A percentile compares a stretch with the other conserved stretches of the same genome.
These are phyloP conservation scores for Anoplopoma fimbria DNA, from an alignment of 2,113 vertebrate species.

Conservation along the genomic window DNA sequence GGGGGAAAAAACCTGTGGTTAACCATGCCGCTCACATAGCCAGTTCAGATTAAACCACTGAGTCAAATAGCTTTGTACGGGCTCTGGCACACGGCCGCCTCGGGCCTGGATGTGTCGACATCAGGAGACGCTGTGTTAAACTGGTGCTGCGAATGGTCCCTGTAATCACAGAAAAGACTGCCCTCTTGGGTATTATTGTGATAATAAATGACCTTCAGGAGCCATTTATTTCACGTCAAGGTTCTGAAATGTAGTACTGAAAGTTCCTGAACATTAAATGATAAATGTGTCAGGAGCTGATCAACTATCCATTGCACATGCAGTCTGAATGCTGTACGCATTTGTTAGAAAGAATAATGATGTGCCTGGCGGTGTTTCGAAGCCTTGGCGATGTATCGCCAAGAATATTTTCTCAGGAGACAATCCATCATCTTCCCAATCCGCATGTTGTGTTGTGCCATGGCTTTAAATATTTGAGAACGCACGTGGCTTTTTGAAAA, in stretches of 20 bases:
- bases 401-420: background rate
- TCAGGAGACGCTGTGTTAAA: constrained; percentile 22
- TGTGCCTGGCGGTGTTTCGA: background rate
- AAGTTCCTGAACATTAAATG: constrained; percentile 38
- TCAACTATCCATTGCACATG: constrained; percentile 25
- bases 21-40: constrained; percentile 17
- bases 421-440: constrained; percentile 16
- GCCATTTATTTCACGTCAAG: constrained; percentile 35
- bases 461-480: constrained; percentile 17
- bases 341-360: constrained; percentile 51
- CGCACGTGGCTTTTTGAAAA: constrained; percentile 6
- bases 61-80: constrained; percentile 11
- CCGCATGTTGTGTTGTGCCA: background rate
- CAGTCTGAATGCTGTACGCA: constrained; percentile 16
- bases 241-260: constrained; percentile 12
- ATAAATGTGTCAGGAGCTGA: constrained; percentile 51
- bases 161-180: constrained; percentile 28
- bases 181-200: constrained; percentile 9
- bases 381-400: background rate
- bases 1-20: background rate
- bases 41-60: constrained; percentile 8
- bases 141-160: background rate
- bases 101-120: constrained; percentile 14
- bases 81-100: background rate
- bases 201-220: constrained; percentile 24